Base-by-base conservation (phyloP, 2,797 vertebrate species). In the Eleutherodactylus coqui region DNA sequence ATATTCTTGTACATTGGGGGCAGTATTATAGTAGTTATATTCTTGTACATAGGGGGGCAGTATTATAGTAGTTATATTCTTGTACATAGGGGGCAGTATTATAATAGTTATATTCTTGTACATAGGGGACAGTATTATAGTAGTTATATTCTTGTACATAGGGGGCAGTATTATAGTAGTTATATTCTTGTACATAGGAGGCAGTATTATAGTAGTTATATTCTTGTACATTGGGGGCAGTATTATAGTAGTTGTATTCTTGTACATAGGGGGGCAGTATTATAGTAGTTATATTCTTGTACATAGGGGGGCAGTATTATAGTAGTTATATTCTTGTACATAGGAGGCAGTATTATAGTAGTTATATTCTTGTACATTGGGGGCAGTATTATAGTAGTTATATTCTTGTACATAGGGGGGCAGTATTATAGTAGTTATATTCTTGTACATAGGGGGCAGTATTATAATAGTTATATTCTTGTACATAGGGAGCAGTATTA, bases 81-180 rank as follows among this genome's bases (percentile, higher is more conserved):
- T 58, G 55, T 58, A 58, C 11, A 58, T 58, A 58, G 55, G 55
- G 8, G 10, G 58, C n/a, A 32, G 60, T 62, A 62, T 32, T 62
- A 62, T 62, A 62, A 14, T 62, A 62, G 60, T 62, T 62, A 62
- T 62, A 62, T 62, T 62, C 60, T 62, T 62, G 60, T 62, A 62
- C 17, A 32, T 32, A 62, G 60, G 60, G 11, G 55, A 2, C 11
- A 62, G 60, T 62, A 62, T 62, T 62, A 62, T 62, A 62, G 60
- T 62, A 62, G 60, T 62, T 62, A 62, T 62, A 62, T 62, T 62
- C 60, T 62, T 62, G 60, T 62, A 62, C 5, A 62, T 62, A 62
- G 60, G 60, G 16, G n/a, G n/a, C n/a, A n/a, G n/a, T n/a, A n/a
- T n/a, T n/a, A n/a, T n/a, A n/a, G n/a, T n/a, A n/a, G n/a, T n/a